Conservation (phyloP, 2,888 invertebrate species). For the Osmoderma eremita region DNA sequence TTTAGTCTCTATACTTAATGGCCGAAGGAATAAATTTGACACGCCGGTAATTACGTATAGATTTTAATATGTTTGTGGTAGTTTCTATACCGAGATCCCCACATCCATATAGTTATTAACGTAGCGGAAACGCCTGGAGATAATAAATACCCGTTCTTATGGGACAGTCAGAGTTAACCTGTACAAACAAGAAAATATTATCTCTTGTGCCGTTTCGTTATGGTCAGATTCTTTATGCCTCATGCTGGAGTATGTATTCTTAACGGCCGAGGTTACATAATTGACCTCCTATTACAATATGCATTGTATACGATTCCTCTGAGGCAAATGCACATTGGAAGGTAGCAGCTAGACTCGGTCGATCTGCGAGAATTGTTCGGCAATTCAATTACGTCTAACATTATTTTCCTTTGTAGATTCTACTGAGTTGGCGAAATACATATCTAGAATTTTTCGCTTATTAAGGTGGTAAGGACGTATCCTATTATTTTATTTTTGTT, state of each 20-base stretch:
- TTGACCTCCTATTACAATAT: constrained; percentile 25
- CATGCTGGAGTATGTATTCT: neutral
- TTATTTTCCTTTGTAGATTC: too few species aligned
- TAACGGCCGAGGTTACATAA: constrained; percentile 26
- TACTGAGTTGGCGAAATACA: too few species aligned
- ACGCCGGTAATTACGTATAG: constrained; percentile 33
- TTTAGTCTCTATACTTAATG: constrained; percentile 16
- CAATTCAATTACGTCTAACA: neutral
- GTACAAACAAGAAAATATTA: constrained; percentile 37
- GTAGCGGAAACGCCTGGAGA: constrained; percentile 28
- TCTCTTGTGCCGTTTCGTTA: constrained; percentile 27
- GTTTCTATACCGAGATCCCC: constrained; percentile 26
- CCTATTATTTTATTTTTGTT: too few species aligned
- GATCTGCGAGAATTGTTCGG: neutral
- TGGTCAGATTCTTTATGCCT: constrained; percentile 23
- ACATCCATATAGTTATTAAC: constrained; percentile 36
- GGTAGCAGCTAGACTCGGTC: neutral
- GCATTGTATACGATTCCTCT: constrained; percentile 21
- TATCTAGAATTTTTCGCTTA: too few species aligned
- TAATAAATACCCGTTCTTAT: constrained; percentile 32
- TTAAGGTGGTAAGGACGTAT: too few species aligned
- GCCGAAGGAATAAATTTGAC: constrained; percentile 19
- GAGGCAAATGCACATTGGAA: neutral
- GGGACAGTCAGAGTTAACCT: constrained; percentile 31
- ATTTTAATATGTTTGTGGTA: constrained; percentile 28